These are phyloP conservation scores for Hirundichthys speculiger DNA, from an alignment of 2,113 vertebrate species.

Conservation along the genomic window DNA sequence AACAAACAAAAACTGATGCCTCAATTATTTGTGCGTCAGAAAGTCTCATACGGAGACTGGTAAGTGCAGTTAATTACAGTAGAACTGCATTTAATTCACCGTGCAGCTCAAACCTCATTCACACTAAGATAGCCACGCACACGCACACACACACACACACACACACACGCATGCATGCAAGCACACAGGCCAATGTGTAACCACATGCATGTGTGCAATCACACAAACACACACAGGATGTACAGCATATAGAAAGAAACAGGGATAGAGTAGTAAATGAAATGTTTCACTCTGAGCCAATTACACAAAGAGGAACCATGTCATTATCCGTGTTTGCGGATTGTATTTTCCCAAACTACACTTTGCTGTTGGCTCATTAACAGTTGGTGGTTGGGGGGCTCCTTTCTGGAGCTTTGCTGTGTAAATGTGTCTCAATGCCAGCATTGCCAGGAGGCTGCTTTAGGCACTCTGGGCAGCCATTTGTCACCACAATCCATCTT, in stretches of 20 bases:
- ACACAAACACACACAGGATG: conserved; percentile 48
- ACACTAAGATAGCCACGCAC: conserved; percentile 33
- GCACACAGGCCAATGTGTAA: conserved; percentile 9
- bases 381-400: conserved; percentile 46
- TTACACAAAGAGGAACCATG: conserved; percentile 77
- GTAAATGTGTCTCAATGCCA: conserved; percentile 70
- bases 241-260: conserved; percentile 22
- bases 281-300: conserved; percentile 74
- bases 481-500: conserved; percentile 76
- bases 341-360: conserved; percentile 67
- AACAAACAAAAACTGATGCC: conserved; percentile 79
- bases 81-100: conserved; percentile 75
- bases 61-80: conserved; percentile 80
- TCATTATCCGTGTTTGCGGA: conserved; percentile 75
- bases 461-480: conserved; percentile 66
- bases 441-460: conserved; percentile 68
- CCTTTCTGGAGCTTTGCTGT: conserved; percentile 50
- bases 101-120: conserved; percentile 72
- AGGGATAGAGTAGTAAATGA: conserved; percentile 64
- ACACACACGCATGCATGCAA: conserved; percentile 28
- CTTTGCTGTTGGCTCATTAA: conserved; percentile 71
- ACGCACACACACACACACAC: conserved; percentile 4
- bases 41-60: conserved; percentile 75
- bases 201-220: conserved; percentile 25
- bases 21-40: conserved; percentile 77